phyloP scores from a whole-genome alignment of 1,140 invertebrate species.

The Drosophila asahinai region DNA sequence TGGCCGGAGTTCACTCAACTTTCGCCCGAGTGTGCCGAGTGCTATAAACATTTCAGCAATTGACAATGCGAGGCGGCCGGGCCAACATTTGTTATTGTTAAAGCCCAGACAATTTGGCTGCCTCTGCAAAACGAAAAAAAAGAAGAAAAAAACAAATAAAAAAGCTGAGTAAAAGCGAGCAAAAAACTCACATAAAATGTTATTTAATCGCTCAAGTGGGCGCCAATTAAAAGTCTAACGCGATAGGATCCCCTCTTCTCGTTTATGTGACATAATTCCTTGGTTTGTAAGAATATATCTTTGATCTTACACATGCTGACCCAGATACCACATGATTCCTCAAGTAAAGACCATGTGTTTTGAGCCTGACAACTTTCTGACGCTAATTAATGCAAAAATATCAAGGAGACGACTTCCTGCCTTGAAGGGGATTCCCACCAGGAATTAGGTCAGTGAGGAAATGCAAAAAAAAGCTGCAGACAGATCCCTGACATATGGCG shows the following conservation, averaged over 20 bases:
- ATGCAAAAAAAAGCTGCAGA: constrained; percentile 49
- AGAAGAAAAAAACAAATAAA: constrained; percentile 1
- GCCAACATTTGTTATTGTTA: constrained; percentile 43
- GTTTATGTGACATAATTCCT: constrained; percentile 24
- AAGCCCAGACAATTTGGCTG: constrained; percentile 47
- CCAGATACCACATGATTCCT: constrained; percentile 14
- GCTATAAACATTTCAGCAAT: constrained; percentile 43
- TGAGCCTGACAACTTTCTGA: constrained; percentile 11
- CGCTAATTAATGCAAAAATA: constrained; percentile 37
- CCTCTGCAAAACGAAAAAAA: constrained; percentile 31
- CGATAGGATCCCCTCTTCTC: background rate
- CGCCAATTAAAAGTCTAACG: constrained; percentile 44
- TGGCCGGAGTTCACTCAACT: constrained; percentile 48
- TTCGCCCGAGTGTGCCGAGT: constrained; percentile 17
- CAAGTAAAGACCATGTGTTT: constrained; percentile 18
- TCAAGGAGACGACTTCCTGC: constrained; percentile 20
- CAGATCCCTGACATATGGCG: constrained; percentile 62
- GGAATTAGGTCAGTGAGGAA: constrained; percentile 55
- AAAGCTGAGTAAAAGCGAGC: background rate
- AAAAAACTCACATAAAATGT: constrained; percentile 29
- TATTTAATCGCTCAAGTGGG: constrained; percentile 54
- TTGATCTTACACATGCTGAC: constrained; percentile 34
- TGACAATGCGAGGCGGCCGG: constrained; percentile 22
- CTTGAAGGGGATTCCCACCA: background rate
- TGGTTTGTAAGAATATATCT: constrained; percentile 15